Evolutionary conservation across 2,113 vertebrate species (phyloP).

Genomic region (Sigmodon hispidus): DNA sequence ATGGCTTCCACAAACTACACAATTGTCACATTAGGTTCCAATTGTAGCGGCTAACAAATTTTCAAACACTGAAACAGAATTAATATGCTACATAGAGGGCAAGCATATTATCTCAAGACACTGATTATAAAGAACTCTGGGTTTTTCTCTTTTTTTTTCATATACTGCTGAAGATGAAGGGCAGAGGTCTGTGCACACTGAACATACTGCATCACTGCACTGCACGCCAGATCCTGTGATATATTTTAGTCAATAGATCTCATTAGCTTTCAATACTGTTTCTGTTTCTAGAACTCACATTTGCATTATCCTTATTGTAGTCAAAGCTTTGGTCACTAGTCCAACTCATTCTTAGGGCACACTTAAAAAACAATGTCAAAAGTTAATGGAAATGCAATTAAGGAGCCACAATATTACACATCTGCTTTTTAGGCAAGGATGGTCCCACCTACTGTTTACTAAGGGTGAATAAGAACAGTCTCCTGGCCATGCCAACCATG

Average conservation of each 20-base stretch:
- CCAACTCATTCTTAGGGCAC: conserved; percentile 52
- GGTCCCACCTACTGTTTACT: conserved; percentile 47
- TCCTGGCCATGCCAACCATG: neutral
- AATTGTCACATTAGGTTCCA: neutral
- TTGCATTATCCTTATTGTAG: conserved; percentile 23
- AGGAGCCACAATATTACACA: conserved; percentile 35
- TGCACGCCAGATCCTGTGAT: neutral
- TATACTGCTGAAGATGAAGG: neutral
- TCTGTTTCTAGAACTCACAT: conserved; percentile 25
- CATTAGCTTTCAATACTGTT: neutral
- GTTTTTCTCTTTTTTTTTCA: neutral
- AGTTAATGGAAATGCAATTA: conserved; percentile 68
- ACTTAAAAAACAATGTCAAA: conserved; percentile 54
- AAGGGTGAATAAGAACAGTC: neutral
- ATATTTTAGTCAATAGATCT: neutral
- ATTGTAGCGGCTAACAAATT: neutral
- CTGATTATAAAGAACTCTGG: neutral
- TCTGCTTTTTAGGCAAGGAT: conserved; percentile 32
- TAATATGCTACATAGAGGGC: neutral
- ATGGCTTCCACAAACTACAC: neutral
- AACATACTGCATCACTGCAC: neutral
- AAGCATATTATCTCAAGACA: neutral
- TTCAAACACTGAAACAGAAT: conserved; percentile 26
- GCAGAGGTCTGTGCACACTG: no score
- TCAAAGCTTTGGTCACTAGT: conserved; percentile 44